Evolutionary conservation across 2,797 vertebrate species (phyloP), one percentile per base, ranked within the genome.

Genomic region (Trachops cirrhosus): DNA sequence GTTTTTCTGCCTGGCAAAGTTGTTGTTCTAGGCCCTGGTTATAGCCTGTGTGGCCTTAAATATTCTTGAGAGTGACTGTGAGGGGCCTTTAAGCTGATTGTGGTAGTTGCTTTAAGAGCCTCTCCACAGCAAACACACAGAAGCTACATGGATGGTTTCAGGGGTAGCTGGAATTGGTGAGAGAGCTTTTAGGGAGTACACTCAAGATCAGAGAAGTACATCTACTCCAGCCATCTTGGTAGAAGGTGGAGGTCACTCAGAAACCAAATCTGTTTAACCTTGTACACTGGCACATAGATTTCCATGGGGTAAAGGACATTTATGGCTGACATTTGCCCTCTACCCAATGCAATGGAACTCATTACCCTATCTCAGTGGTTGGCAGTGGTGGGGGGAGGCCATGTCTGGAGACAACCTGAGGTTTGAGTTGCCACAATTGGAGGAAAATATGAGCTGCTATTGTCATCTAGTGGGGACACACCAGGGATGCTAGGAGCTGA

Each of bases 1-100:
- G 96, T 97, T 94, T 96, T 98, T 93, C 97, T 97, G 97, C 44
- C 85, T 37, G 74, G 62, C 94, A 97, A 97, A 2, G 88, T 82
- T 95, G 86, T 97, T 29, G 0, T 83, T 96, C 88, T 96, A 93
- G 97, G 95, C 90, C 90, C 94, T 95, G 62, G 41, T 89, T 96
- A 68, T 44, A 96, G 77, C 79, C 26, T 70, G 3, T 7, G 11
- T 2, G 41, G 48, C 73, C 52, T 39, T 83, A 68, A 80, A 90
- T 92, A 95, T 34, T 92, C 90, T 95, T 97, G 78, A 92, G 0
- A 0, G 77, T 68, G 39, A 75, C 82, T 21, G 5, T 88, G 62
- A 46, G 85, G 89, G 89, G 59, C 7, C 62, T 57, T 3, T 6
- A 89, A 92, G 93, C 73, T 79, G 84, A 97, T 89, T 92, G 90